Base-by-base conservation (phyloP, 2,888 invertebrate species). In the Amiota mariae region DNA sequence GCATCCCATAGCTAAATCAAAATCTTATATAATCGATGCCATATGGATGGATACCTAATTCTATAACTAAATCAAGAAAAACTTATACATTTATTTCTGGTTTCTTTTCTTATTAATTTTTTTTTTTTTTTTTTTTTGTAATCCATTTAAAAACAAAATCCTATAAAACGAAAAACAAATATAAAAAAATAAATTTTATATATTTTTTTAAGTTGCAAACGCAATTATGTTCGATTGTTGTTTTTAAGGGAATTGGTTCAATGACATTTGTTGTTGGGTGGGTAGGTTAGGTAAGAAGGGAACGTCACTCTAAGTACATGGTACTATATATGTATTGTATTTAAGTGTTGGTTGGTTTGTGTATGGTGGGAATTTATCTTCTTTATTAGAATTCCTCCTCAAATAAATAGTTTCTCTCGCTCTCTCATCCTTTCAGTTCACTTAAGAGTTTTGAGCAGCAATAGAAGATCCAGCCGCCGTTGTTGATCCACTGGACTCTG, bases 401-500 rank as follows among this genome's bases (percentile, higher is more conserved):
- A 36, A 36, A 36, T 6, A 36, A 6, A 2, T 36, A 0, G 2
- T 24, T 24, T 24, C 24, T 24, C 36, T 36, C 36, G 2, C 36
- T 36, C 36, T 36, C 36, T 36, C 36, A 36, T 36, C 6, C 36
- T 0, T 36, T 36, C 36, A 36, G 36, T 70, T 70, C 15, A 46
- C 59, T 71, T 71, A 71, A 71, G 71, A 59, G 72, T 72, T 78
- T 70, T 78, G 74, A n/a, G 74, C 63, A 70, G 74, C 72, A 64
- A 76, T n/a, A n/a, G n/a, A n/a, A n/a, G n/a, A n/a, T n/a, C n/a
- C n/a, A n/a, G n/a, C n/a, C n/a, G n/a, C n/a, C n/a, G n/a, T 71
- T 73, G 76, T 66, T 74, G 75, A 49, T 77, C 54, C 54, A 75
- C n/a, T 72, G 36, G 13, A 54, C 11, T 59, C 24, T 24, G 24